Base-by-base conservation (phyloP, 2,888 invertebrate species). In the Megalurothrips usitatus region DNA sequence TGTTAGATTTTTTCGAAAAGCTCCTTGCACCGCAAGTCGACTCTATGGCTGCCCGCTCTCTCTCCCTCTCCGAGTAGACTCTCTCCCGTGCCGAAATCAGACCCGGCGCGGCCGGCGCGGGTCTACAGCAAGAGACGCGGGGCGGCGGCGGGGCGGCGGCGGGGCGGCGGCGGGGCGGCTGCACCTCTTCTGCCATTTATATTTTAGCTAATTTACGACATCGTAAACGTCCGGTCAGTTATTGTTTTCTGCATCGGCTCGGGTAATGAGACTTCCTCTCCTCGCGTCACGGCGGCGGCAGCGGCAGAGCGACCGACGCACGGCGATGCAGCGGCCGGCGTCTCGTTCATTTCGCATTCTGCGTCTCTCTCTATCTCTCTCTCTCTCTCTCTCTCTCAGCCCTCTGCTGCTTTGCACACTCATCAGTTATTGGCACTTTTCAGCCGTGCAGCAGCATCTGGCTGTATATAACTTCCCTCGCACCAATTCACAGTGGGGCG, bases 281-380 rank as follows among this genome's bases (percentile, higher is more conserved):
- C 58, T 58, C 58, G 58, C 17, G 19, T 17, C 58, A 58, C 58
- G 58, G 34, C 68, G 26, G 79, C 78, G 78, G 80, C 80, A 43
- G 34, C 34, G 6, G 34, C 34, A 43, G 34, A 43, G 34, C 34
- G 6, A n/a, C n/a, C n/a, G n/a, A n/a, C n/a, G 34, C 34, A 81
- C 78, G 78, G 52, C 79, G 34, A 43, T 43, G 34, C 34, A 43
- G 34, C 34, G 75, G 81, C 79, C 79, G 81, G 34, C 75, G 81
- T 78, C 34, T 43, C 34, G 34, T 80, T 80, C 80, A 81, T 80
- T 78, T 79, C 81, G 82, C 81, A 81, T 75, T 81, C 81, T 80
- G 80, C 81, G 81, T 48, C 63, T 78, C 34, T 52, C 75, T 48
- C 79, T 81, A 79, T 58, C 34, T 79, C 75, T 34, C 81, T 80